phyloP scores from a whole-genome alignment of 2,797 vertebrate genomes.

The Scolopax bukidnonensis region DNA sequence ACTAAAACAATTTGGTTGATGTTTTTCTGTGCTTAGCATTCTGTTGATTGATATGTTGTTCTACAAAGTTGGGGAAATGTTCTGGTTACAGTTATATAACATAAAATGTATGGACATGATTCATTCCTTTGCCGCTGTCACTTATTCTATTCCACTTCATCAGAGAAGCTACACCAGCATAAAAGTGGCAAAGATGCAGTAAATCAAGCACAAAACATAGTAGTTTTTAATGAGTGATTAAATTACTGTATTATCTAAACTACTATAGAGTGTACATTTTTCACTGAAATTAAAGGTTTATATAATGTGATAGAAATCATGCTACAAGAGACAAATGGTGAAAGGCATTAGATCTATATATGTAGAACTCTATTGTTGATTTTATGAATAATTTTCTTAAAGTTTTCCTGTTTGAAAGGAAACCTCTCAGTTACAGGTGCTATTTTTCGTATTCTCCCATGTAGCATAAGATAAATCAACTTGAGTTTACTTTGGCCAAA shows the following conservation, averaged over 20 bases:
- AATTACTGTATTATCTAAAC: not conserved
- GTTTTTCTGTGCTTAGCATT: not conserved
- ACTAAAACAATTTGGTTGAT: not conserved
- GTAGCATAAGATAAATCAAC: not conserved
- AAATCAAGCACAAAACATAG: not conserved
- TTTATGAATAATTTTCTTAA: not conserved
- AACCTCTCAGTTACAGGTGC: not conserved
- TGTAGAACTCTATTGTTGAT: not conserved
- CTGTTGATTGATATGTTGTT: not conserved
- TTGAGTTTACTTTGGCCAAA: not conserved
- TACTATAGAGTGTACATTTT: not conserved
- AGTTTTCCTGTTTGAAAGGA: not conserved
- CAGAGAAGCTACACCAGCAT: not conserved
- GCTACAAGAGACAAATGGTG: not conserved
- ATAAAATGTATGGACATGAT: not conserved
- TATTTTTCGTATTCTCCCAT: not conserved
- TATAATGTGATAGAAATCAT: not conserved
- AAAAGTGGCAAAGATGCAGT: not conserved
- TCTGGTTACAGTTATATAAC: not conserved
- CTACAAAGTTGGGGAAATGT: not conserved
- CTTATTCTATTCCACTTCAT: not conserved
- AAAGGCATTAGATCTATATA: not conserved
- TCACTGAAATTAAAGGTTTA: not conserved
- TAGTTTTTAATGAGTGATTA: not conserved
- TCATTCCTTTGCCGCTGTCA: not conserved